These are phyloP conservation scores for Tringa solitaria DNA, from an alignment of 2,113 vertebrate species.

Conservation along the genomic window DNA sequence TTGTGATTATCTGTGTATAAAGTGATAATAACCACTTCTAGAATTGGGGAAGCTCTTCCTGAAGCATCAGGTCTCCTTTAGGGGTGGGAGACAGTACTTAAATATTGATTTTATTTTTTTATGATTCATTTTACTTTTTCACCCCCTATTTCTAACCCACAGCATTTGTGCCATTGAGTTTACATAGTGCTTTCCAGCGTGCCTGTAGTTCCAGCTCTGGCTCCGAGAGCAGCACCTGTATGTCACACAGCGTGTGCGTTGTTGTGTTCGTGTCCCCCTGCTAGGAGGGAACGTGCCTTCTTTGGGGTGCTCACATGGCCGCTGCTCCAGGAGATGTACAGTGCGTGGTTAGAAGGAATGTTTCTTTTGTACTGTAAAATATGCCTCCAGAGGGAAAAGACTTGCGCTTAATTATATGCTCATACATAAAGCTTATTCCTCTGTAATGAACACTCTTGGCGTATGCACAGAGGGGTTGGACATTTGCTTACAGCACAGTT, in stretches of 20 bases:
- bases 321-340: not conserved
- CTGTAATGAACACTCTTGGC: not conserved
- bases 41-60: not conserved
- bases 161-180: not conserved
- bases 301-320: fast-evolving
- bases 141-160: not conserved
- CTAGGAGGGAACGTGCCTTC: not conserved
- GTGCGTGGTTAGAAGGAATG: not conserved
- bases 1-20: not conserved
- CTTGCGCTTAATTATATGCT: not conserved
- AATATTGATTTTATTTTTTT: not conserved
- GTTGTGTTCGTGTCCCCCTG: not conserved
- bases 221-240: not conserved
- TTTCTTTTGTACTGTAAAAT: not conserved
- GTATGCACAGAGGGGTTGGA: not conserved
- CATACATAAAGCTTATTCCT: not conserved
- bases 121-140: not conserved
- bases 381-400: not conserved
- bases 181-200: not conserved
- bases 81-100: not conserved
- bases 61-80: not conserved
- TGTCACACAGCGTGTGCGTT: fast-evolving
- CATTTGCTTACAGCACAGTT: not conserved
- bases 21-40: not conserved
- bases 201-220: not conserved